These are phyloP conservation scores for Darwinula stevensoni DNA, from an alignment of 2,888 invertebrate genomes.

Conservation along the genomic window DNA sequence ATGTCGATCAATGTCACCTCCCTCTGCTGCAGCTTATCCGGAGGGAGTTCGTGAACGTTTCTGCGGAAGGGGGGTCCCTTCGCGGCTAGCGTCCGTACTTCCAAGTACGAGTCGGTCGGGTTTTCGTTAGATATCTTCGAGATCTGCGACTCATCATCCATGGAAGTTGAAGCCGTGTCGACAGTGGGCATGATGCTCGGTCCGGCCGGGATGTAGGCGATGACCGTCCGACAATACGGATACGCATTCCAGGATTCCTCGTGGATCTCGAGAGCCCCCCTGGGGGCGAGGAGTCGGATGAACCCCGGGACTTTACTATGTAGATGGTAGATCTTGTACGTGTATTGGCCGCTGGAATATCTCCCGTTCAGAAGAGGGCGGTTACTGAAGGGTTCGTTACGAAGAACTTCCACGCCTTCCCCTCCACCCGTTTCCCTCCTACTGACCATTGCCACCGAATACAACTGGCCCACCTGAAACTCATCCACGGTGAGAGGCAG, in stretches of 20 bases:
- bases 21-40: slow-evolving; percentile 53
- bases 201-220: no score
- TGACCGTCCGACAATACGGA: slow-evolving; percentile 24
- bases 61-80: no score
- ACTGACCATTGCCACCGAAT: slow-evolving; percentile 60
- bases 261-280: slow-evolving; percentile 24
- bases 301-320: slow-evolving; percentile 24
- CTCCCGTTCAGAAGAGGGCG: slow-evolving; percentile 59
- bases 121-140: no score
- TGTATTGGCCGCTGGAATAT: slow-evolving; percentile 86
- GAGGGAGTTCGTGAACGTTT: slow-evolving; percentile 70
- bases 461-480: slow-evolving; percentile 98
- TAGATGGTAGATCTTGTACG: slow-evolving; percentile 90
- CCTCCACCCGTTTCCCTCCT: slow-evolving; percentile 37
- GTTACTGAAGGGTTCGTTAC: slow-evolving; percentile 89
- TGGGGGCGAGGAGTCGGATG: slow-evolving; percentile 22
- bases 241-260: slow-evolving; percentile 30
- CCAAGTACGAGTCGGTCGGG: no score
- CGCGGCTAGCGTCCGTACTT: no score
- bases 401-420: slow-evolving; percentile 47
- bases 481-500: slow-evolving; percentile 88
- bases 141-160: no score
- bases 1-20: slow-evolving; percentile 83
- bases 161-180: no score
- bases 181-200: no score